phyloP scores from a whole-genome alignment of 1,140 invertebrate genomes.

The Plutomurus gul region DNA sequence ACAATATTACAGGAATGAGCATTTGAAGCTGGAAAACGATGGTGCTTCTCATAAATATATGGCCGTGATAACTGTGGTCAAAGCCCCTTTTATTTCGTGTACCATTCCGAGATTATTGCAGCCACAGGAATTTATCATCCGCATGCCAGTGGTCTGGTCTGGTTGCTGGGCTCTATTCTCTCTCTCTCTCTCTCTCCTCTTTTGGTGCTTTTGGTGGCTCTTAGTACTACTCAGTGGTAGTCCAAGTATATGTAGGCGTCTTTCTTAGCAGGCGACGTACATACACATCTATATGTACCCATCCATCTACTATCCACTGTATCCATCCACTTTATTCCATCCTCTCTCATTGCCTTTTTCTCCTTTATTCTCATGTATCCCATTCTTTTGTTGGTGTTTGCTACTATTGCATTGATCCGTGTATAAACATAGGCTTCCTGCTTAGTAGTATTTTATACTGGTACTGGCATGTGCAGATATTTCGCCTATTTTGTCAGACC shows the following conservation, averaged over 20 bases:
- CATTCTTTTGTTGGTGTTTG: background rate
- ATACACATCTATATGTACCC: background rate
- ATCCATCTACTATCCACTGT: background rate
- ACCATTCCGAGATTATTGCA: conserved; percentile 53
- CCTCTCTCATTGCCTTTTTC: background rate
- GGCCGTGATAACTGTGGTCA: conserved; percentile 53
- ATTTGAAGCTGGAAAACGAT: conserved; percentile 51
- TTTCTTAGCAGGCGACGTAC: no score
- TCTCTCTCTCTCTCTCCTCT: background rate
- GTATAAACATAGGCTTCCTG: background rate
- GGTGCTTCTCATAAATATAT: conserved; percentile 53
- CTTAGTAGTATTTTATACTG: no score
- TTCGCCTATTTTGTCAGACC: no score
- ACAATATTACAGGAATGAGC: conserved; percentile 52
- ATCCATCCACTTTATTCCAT: background rate
- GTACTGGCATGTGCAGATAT: no score
- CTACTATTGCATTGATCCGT: background rate
- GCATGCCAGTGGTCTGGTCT: conserved; percentile 34
- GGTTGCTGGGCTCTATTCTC: background rate
- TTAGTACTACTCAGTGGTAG: no score
- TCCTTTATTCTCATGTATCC: background rate
- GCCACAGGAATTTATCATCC: conserved; percentile 53
- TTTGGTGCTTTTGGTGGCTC: no score
- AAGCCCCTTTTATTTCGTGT: conserved; percentile 51
- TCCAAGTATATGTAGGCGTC: no score